Percentiles rank a stretch among this genome's conserved stretches.
Evolutionary conservation across 30 jellyfish, hydroid and myxozoan species (phyloP).

Genomic region (Pelagia noctiluca): DNA sequence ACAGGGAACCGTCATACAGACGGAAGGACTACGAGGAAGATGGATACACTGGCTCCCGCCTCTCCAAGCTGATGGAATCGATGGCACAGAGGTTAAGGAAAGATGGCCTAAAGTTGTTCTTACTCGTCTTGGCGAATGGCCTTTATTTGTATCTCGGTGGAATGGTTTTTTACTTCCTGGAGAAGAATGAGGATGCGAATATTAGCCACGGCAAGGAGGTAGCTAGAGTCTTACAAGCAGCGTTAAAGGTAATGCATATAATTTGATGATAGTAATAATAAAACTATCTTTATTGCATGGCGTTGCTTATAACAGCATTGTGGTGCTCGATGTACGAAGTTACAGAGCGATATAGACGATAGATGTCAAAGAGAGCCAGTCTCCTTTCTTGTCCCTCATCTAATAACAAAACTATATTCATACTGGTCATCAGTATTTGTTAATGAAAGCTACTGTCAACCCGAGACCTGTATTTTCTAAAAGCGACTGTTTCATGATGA

Average conservation of each 20-base stretch:
- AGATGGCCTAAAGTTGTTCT: slow-evolving; percentile 76
- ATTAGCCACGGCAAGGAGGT: slow-evolving; percentile 48
- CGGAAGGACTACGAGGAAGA: neutral
- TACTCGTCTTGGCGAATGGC: slow-evolving; percentile 85
- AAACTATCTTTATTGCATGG: neutral
- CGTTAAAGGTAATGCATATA: slow-evolving; percentile 52
- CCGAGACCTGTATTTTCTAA: no score
- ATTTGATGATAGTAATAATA: neutral
- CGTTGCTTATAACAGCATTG: neutral
- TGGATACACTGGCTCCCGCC: slow-evolving; percentile 22
- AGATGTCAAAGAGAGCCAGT: no score
- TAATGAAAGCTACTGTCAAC: no score
- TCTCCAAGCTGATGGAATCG: slow-evolving; percentile 61
- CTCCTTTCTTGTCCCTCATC: no score
- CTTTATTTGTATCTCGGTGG: slow-evolving; percentile 87
- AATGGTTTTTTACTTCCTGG: slow-evolving; percentile 78
- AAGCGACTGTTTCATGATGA: no score
- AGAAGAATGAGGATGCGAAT: slow-evolving; percentile 30
- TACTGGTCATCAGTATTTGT: no score
- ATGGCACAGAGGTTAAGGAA: slow-evolving; percentile 63
- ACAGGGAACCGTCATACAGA: no score
- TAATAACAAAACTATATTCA: no score
- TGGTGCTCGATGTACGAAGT: no score
- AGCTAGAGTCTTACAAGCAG: slow-evolving; percentile 15
- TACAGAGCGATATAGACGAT: no score